A percentile compares a stretch with the other conserved stretches of the same genome.
These are phyloP conservation scores for Callyntrura guangdongensis DNA, from an alignment of 2,888 invertebrate genomes.

Conservation along the genomic window DNA sequence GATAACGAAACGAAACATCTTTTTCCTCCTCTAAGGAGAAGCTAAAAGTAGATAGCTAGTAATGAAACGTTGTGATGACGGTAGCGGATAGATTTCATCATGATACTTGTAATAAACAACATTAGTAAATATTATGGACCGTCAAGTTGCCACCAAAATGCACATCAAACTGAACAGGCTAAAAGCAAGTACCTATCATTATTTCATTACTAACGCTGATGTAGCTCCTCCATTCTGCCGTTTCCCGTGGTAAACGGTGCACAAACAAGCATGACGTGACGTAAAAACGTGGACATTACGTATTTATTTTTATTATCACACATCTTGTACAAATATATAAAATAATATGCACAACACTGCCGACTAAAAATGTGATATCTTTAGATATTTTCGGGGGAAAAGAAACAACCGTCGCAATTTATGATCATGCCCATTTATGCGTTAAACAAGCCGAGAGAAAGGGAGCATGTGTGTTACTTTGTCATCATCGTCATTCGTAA, in stretches of 20 bases:
- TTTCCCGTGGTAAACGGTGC: no score
- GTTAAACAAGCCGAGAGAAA: background rate
- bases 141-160: background rate
- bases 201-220: background rate
- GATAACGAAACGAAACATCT: slow-evolving; percentile 11
- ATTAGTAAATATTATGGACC: background rate
- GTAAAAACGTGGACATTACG: background rate
- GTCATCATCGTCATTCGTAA: slow-evolving; percentile 65
- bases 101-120: slow-evolving; percentile 36
- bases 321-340: background rate
- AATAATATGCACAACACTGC: background rate
- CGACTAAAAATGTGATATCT: background rate
- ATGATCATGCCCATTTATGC: background rate
- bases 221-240: background rate
- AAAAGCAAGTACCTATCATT: background rate
- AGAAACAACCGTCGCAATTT: background rate
- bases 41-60: no score
- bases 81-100: slow-evolving; percentile 31
- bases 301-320: background rate
- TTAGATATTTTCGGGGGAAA: background rate
- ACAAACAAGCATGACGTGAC: background rate
- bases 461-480: background rate
- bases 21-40: no score
- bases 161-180: background rate
- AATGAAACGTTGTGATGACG: background rate